Conservation (phyloP, 2,113 vertebrate genomes). For the Furnarius figulus region DNA sequence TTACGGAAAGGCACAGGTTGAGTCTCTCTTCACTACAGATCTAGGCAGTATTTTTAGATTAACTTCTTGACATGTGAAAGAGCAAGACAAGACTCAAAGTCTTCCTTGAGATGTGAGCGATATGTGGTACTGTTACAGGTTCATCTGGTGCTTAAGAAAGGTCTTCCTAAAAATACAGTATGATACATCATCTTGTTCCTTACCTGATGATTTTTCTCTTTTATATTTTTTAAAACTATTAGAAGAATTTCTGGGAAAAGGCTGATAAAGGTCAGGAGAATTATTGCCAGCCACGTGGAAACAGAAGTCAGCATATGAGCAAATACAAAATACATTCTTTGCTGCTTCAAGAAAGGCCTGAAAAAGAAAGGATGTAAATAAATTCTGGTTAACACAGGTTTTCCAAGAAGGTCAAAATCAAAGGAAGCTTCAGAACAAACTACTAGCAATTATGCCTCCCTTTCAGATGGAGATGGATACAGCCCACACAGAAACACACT, state of each 20-base stretch:
- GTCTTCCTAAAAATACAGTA: constrained; percentile 28
- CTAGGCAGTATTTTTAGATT: not conserved
- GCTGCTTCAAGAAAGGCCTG: constrained; percentile 95
- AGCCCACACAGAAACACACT: not conserved
- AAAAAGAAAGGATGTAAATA: constrained; percentile 43
- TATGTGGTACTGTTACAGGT: not conserved
- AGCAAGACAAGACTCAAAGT: constrained; percentile 61
- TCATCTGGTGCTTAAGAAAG: constrained; percentile 12
- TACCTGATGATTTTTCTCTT: constrained; percentile 77
- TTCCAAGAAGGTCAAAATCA: not conserved
- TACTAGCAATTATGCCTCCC: not conserved
- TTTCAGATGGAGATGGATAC: not conserved
- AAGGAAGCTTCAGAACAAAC: not conserved
- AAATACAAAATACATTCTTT: constrained; percentile 96
- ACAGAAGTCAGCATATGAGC: constrained; percentile 93
- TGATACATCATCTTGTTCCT: constrained; percentile 37
- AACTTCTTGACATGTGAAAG: not conserved
- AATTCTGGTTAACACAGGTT: not conserved
- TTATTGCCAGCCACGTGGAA: constrained; percentile 92
- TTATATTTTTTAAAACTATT: constrained; percentile 77
- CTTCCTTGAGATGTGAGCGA: constrained; percentile 29
- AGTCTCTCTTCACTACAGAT: constrained; percentile 42
- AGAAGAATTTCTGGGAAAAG: constrained; percentile 93
- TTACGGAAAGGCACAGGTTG: not conserved
- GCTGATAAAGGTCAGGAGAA: constrained; percentile 92